Evolutionary conservation across 1,140 invertebrate genomes (phyloP).

Genomic region (Scylla paramamosain): DNA sequence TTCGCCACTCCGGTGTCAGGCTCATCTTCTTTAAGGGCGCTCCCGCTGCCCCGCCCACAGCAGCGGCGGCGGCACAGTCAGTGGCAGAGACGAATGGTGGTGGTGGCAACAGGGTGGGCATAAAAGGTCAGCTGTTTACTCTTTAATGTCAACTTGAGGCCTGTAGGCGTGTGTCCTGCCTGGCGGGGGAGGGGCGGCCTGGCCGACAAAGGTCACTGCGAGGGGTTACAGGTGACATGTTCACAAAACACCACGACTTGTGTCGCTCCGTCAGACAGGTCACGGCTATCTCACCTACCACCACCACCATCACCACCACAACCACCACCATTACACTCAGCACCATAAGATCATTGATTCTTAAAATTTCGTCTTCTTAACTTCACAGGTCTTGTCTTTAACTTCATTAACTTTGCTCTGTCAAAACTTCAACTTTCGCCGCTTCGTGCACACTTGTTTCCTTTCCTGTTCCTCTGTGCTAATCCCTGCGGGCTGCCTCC

Average conservation of each 20-base stretch:
- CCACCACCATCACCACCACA: no score
- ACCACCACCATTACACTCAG: no score
- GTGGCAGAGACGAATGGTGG: not conserved
- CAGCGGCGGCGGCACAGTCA: not conserved
- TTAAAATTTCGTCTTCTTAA: no score
- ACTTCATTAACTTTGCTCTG: no score
- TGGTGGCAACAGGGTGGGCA: not conserved
- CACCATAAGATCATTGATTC: no score
- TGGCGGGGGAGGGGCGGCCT: not conserved
- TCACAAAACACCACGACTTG: not conserved
- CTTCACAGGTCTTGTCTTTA: no score
- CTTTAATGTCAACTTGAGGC: not conserved
- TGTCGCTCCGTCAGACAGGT: not conserved
- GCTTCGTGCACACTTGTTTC: no score
- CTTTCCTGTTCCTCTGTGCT: no score
- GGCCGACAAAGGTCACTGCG: not conserved
- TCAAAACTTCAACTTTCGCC: no score
- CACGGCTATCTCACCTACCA: not conserved
- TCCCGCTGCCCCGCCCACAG: not conserved
- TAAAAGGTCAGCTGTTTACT: not conserved
- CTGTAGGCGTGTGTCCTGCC: not conserved
- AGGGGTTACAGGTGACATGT: not conserved
- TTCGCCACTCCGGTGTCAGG: not conserved
- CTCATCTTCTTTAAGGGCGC: slow-evolving; percentile 8
- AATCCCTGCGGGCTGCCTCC: no score